A percentile compares a stretch with the other conserved stretches of the same genome.
Conservation (phyloP, 2,888 invertebrate genomes). For the Augiades crinisus region DNA sequence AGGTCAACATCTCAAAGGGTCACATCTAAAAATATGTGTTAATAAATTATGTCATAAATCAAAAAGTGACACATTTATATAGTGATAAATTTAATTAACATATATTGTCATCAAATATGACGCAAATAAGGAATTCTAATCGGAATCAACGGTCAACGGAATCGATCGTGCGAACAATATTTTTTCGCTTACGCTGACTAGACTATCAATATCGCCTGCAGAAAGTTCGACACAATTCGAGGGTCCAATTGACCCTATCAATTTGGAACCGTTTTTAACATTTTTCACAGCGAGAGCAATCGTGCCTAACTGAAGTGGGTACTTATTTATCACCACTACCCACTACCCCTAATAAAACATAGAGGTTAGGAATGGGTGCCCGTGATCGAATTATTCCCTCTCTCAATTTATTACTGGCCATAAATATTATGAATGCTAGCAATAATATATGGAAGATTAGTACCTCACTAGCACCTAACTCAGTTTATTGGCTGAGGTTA, state of each 20-base stretch:
- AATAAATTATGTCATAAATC: too few species aligned
- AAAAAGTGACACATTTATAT: too few species aligned
- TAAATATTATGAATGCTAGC: constrained; percentile 13
- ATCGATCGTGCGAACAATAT: too few species aligned
- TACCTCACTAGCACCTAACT: neutral
- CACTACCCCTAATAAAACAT: constrained; percentile 9
- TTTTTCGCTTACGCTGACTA: neutral
- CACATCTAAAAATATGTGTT: too few species aligned
- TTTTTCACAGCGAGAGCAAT: constrained; percentile 5
- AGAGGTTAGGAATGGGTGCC: neutral
- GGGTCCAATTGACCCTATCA: constrained; percentile 16
- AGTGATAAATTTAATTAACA: too few species aligned
- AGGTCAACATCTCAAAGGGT: too few species aligned
- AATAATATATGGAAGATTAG: constrained; percentile 8
- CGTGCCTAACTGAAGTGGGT: constrained; percentile 4
- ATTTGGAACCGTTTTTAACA: constrained; percentile 8
- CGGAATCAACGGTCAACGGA: too few species aligned
- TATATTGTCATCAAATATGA: too few species aligned
- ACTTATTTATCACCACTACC: constrained; percentile 3
- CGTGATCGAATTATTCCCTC: constrained; percentile 21
- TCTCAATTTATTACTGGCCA: constrained; percentile 8
- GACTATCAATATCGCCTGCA: neutral
- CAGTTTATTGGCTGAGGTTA: constrained; percentile 1
- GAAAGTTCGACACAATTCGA: neutral
- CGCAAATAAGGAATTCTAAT: too few species aligned